Base-by-base conservation (phyloP, 1,140 invertebrate genomes). In the Lethrus apterus region DNA sequence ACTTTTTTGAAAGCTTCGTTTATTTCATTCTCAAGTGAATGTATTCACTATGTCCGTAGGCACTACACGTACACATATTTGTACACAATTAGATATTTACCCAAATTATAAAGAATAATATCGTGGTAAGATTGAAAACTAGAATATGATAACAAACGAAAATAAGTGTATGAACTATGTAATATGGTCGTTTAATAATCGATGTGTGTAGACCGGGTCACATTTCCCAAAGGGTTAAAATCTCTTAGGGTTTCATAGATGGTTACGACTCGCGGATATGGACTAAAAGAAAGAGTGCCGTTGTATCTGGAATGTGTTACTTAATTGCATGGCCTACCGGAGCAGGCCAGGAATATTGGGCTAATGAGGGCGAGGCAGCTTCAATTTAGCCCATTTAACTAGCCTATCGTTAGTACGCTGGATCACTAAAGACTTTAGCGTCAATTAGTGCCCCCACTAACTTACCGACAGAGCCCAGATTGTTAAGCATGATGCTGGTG, bases 381-480 rank as follows among this genome's bases (percentile, higher is more conserved):
- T 57, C 62, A 66, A 64, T 66, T 66, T 64, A 60, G 58, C 57
- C 61, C 59, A 64, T 66, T 66, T 61, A 66, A 63, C 58, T 64
- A 62, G 64, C 64, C 64, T 66, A 65, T 66, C 64, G 64, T 66
- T 62, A 61, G 54, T 64, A 60, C 53, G 57, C 54, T 58, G 60
- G 59, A 60, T 60, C 64, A 54, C 61, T 62, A 63, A 64, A 62
- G 62, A 64, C 62, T 63, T 63, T 58, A 56, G 59, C 60, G 60
- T 58, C 62, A 66, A 66, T 66, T 66, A 66, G 54, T 29, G 59
- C 60, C 61, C 60, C 62, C 62, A 58, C 58, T 59, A 63, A 65
- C 62, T 64, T 64, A 66, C 64, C 64, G 55, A 64, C 60, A 57
- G 62, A 51, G 54, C 62, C 61, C 53, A 65, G 57, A 61, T 62